Evolutionary conservation across 2,888 invertebrate genomes (phyloP).

Genomic region (Helleia helle): DNA sequence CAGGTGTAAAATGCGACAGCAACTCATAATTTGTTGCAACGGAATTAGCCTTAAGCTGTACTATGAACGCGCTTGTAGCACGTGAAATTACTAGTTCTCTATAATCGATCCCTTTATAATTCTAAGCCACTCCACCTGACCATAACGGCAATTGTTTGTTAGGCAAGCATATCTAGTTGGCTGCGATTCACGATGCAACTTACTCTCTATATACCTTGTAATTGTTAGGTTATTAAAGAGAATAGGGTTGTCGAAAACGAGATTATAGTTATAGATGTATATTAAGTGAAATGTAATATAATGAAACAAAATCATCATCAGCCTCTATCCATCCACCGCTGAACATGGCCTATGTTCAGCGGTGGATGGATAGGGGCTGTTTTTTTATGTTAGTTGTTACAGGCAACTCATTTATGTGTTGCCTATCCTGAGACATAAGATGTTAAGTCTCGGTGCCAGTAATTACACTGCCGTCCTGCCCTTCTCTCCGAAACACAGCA

Average conservation of each 20-base stretch:
- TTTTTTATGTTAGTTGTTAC: too few relatives aligned
- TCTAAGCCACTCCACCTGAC: slow-evolving; percentile 52
- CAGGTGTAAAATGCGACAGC: slow-evolving; percentile 57
- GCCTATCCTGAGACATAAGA: too few relatives aligned
- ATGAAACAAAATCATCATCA: too few relatives aligned
- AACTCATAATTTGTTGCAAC: slow-evolving; percentile 64
- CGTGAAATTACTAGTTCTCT: slow-evolving; percentile 56
- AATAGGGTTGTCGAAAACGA: not conserved
- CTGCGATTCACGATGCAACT: slow-evolving; percentile 20
- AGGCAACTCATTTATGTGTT: too few relatives aligned
- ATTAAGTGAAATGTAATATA: too few relatives aligned
- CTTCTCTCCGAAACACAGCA: too few relatives aligned
- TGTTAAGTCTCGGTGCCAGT: too few relatives aligned
- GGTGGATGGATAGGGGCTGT: too few relatives aligned
- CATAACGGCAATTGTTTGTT: slow-evolving; percentile 36
- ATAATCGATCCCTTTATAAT: slow-evolving; percentile 54
- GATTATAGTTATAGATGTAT: too few relatives aligned
- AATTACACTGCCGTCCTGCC: too few relatives aligned
- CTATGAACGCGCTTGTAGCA: slow-evolving; percentile 59
- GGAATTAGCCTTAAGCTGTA: slow-evolving; percentile 60
- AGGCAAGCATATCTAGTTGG: slow-evolving; percentile 23
- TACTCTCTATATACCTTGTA: not conserved
- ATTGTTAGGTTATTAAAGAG: not conserved
- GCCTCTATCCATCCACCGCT: too few relatives aligned
- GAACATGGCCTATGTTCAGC: too few relatives aligned